Evolutionary conservation across 2,888 invertebrate genomes (phyloP), one percentile per base, ranked within the genome.

Genomic region (Eurytoma adleriae): DNA sequence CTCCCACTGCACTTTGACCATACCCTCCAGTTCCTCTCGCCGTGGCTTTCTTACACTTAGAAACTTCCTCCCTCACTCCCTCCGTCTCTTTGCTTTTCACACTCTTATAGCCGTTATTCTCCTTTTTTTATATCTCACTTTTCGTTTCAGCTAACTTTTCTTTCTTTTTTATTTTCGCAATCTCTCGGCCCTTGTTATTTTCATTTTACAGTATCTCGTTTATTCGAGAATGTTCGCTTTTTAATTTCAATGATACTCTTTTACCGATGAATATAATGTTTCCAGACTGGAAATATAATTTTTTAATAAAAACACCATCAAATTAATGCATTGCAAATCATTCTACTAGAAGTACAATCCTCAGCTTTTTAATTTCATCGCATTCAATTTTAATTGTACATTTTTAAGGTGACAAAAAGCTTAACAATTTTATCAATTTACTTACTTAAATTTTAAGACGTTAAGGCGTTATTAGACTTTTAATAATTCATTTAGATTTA

Each of bases 21-120:
- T 30, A 20, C 56, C 48, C 16, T 61, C 61, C 18, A 30, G 18
- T 48, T 70, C 52, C 54, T 70, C 30, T 18, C 40, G 40, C 30
- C 14, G 18, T 48, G 52, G 18, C 61, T 67, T 66, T 64, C 64
- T 64, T 14, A 16, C 48, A 48, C 54, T 71, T 40, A 40, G 40
- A 40, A 40, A 40, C 40, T 50, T 61, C 24, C 20, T 30, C 30
- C 12, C n/a, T 56, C n/a, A 40, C 57, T 70, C 27, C 30, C 30
- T 67, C 27, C 30, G 20, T 67, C 27, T 75, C 30, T 7, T 24
- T 13, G 24, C 27, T 30, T 40, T 62, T 61, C 52, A 12, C 57
- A 18, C 68, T 57, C 67, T 68, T 18, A 48, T 62, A 54, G n/a
- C 24, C 52, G 61, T 61, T 68, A 68, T 69, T 61, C 59, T 59